Base-by-base conservation (phyloP, 2,888 invertebrate species). In the Endotricha flammealis region DNA sequence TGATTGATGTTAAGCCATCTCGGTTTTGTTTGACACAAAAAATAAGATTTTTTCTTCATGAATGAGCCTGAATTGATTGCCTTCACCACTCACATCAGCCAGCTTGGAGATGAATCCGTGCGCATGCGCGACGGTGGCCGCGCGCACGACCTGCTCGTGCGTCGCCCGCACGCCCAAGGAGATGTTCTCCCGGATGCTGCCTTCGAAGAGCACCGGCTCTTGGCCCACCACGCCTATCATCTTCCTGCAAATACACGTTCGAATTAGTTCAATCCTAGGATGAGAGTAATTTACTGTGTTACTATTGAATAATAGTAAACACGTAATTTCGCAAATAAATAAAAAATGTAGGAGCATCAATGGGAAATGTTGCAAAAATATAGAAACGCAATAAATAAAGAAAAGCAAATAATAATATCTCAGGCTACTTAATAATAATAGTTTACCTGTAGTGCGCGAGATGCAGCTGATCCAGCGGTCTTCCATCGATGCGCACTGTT, bases 201-300 rank as follows among this genome's bases (percentile, higher is more conserved):
- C 92, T 50, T 92, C 91, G 85, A 96, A 96, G 17, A 96, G 86
- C 8, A 94, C 92, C 0, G 95, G 96, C 59, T 96, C 96, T 70
- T 96, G 96, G 0, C 95, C 93, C 6, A 96, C 96, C 28, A 96
- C 90, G n/a, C 95, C 87, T n/a, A n/a, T n/a, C n/a, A n/a, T n/a
- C n/a, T n/a, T n/a, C n/a, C n/a, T 87, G 59, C 0, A 7, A 24
- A 8, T 4, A 7, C 16, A 16, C 16, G 6, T 3, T n/a, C 23
- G 3, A 4, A 23, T 23, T 23, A 8, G 8, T 23, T n/a, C n/a
- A n/a, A n/a, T n/a, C n/a, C n/a, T n/a, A n/a, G n/a, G n/a, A n/a
- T n/a, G n/a, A n/a, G n/a, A n/a, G n/a, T n/a, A n/a, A n/a, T n/a
- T n/a, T n/a, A n/a, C n/a, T n/a, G n/a, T n/a, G n/a, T n/a, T n/a